Base-by-base conservation (phyloP, 2,888 invertebrate species). In the Rhingia rostrata region DNA sequence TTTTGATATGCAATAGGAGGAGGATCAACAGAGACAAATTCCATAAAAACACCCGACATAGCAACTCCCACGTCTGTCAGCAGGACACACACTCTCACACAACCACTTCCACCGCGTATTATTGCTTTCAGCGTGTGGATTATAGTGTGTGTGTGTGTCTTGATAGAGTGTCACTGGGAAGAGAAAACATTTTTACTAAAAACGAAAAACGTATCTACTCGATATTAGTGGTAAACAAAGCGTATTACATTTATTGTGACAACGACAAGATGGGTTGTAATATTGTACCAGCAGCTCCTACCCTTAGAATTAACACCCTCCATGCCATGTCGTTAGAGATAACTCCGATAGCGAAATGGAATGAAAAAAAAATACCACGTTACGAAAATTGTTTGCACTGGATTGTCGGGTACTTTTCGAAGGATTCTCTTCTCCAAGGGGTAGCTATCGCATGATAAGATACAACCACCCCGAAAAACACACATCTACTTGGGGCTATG, bases 221-320 rank as follows among this genome's bases (percentile, higher is more conserved):
- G 63, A 78, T 70, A 78, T 78, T 70, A 70, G 89, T 87, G 90
- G 88, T 88, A 88, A 89, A 88, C 89, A 90, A 88, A 89, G 89
- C 89, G 88, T 89, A 89, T 88, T 88, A 89, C 86, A 86, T 87
- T 86, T 86, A 85, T 80, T 86, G 86, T 82, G 86, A 86, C 89
- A 89, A 89, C 88, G 87, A 88, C 89, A 89, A 88, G 79, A 75
- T 84, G 74, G 58, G 66, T 51, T 61, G 56, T 53, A 49, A 54
- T 61, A 73, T 61, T 67, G 69, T 73, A 66, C 66, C 32, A 54
- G 2, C 41, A 45, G 4, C 39, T 3, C 30, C 39, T 30, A 14
- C 12, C 61, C 45, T 6, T n/a, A 22, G 35, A 64, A 37, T 30
- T 51, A 6, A 30, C 43, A 41, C 67, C 58, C 66, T 30, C 14